Base-by-base conservation (phyloP, 2,113 vertebrate species). In the Hypocryptadius cinnamomeus region DNA sequence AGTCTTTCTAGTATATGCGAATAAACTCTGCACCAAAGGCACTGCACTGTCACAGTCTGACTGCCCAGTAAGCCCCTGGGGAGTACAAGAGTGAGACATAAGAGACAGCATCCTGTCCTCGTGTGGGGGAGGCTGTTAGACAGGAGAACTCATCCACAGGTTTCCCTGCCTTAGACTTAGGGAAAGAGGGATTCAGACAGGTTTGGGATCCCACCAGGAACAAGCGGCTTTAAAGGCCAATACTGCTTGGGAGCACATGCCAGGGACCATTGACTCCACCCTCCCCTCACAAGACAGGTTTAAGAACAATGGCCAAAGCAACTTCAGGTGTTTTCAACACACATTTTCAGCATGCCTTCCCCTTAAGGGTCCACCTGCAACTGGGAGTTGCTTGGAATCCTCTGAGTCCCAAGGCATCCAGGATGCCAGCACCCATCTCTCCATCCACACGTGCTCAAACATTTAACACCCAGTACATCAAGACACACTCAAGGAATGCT, bases 381-480 rank as follows among this genome's bases (percentile, higher is more conserved):
- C 47, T 56, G 3, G 11, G 25, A 63, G 22, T 2, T 48, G 25
- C 25, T 28, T 39, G 69, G 63, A 48, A 47, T 23, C 68, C 68
- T 57, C 1, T 8, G 31, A 82, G 39, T 48, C 35, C 44, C 63
- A 39, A 73, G 37, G 27, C 60, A 61, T 33, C 15, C 50, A 87
- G 61, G 22, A 59, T 8, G 14, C 28, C 60, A 69, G 84, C 17
- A n/a, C 16, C 39, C 8, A 23, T 5, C 19, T 25, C 35, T 23
- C 40, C 28, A 21, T 9, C 10, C 0, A 0, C 35, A 66, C 31
- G 6, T 7, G 11, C 76, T 60, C 45, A 33, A 30, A 47, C 16
- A 50, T 56, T 56, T 39, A 51, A 35, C 7, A 68, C 4, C 4
- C 27, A 47, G 7, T 12, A 44, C 69, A 79, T 2, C 53, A 22